Base-by-base conservation (phyloP, 2,797 vertebrate species). In the Numenius phaeopus region DNA sequence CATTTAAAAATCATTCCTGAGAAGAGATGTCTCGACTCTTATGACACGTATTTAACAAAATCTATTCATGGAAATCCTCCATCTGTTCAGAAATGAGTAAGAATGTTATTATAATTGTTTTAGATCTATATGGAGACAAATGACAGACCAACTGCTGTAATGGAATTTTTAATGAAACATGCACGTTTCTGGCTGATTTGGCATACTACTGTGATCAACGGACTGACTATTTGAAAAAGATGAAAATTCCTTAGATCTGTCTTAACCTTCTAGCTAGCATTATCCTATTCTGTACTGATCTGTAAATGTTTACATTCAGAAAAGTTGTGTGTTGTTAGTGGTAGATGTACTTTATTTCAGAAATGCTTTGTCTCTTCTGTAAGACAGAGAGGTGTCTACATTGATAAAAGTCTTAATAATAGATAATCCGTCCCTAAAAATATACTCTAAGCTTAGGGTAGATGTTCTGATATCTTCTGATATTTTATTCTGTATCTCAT, bases 81-180 rank as follows among this genome's bases (percentile, higher is more conserved):
- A 54, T 88, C 84, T 79, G 66, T 61, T 93, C 85, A 71, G 27
- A 87, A 92, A 86, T 54, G 57, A 93, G 6, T 73, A 69, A 65
- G 80, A 87, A 91, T 40, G 54, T 77, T 83, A 32, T 70, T 94
- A 57, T 79, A 91, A 96, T 65, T 78, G 79, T 20, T 81, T 81
- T 55, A 95, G 65, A 58, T 61, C 37, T 88, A 54, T 77, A 87
- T 72, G 67, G 80, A 94, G 93, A 93, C 22, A 94, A 92, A 96
- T 90, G 93, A 94, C 44, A 66, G 71, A 69, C 10, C 65, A 86
- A 32, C 64, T 81, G 58, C 94, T 73, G n/a, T 91, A 91, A 95
- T 95, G 66, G 95, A 93, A 92, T 96, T 95, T 94, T 88, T 86
- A 93, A 94, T 93, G 80, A 82, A 93, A 86, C 29, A 16, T 58